Percentiles rank a stretch among this genome's conserved stretches.
Conservation (phyloP, 2,888 invertebrate species). For the Altica lythri region DNA sequence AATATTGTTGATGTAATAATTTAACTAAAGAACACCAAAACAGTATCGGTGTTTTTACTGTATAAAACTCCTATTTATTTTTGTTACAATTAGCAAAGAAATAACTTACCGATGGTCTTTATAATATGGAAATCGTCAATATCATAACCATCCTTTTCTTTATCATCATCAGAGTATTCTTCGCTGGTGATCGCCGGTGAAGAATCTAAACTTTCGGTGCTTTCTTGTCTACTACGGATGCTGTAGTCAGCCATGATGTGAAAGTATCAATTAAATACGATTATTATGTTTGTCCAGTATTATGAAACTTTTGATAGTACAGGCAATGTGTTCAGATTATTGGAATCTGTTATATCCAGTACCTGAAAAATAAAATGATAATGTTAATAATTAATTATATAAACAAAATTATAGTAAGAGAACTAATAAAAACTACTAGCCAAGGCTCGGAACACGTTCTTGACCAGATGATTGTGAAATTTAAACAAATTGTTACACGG, state of each 20-base stretch:
- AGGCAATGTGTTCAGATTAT: too few species aligned
- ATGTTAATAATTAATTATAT: neutral
- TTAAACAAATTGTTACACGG: too few species aligned
- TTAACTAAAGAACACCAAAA: too few species aligned
- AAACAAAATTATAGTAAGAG: too few species aligned
- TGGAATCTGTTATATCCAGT: too few species aligned
- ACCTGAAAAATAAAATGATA: conserved; percentile 3
- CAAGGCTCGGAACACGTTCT: too few species aligned
- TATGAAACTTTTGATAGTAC: conserved; percentile 6
- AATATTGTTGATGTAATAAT: too few species aligned
- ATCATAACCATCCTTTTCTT: conserved; percentile 59
- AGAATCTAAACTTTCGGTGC: conserved; percentile 54
- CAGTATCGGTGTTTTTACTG: too few species aligned
- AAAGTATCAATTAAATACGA: conserved; percentile 24
- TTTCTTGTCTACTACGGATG: conserved; percentile 52
- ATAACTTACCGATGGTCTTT: conserved; percentile 80
- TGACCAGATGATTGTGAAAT: too few species aligned
- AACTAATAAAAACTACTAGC: too few species aligned
- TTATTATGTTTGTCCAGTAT: conserved; percentile 8
- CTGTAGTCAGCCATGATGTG: conserved; percentile 47
- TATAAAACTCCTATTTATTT: too few species aligned
- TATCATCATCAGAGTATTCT: conserved; percentile 62
- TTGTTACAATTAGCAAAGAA: too few species aligned
- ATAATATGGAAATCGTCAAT: conserved; percentile 84
- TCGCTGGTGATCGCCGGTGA: conserved; percentile 57